Base-by-base conservation (phyloP, 1,140 invertebrate genomes). In the Brachionus calyciflorus region DNA sequence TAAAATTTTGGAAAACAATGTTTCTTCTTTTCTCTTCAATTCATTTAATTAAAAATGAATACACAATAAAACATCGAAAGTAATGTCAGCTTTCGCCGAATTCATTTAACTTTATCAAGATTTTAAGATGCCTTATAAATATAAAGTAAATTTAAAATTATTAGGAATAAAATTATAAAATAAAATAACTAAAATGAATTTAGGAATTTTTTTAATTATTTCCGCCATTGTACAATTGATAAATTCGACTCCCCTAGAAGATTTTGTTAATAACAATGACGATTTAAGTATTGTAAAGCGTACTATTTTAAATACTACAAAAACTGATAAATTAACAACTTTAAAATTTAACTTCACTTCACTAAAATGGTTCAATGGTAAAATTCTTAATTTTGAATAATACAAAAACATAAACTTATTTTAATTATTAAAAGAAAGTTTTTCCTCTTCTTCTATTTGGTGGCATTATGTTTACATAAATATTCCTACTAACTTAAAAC, bases 301-400 rank as follows among this genome's bases (percentile, higher is more conserved):
- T 9, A n/a, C 3, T 3, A 3, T 57, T 7, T 33, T 57, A 21
- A 10, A 28, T 3, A 33, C 24, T 3, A 33, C 12, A 28, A 57
- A 57, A 2, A 6, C 6, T 9, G 12, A 3, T 6, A 14, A 2
- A 14, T 57, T 9, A 2, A 33, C 24, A 5, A 28, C 12, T 19
- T 57, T 10, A 6, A 28, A 57, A 28, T 57, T 57, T 3, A 57
- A 57, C 14, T 12, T 57, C 3, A 57, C 53, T 3, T 10, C 53
- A 9, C n/a, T 57, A 10, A 57, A 33, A 57, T 57, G 53, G 53
- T 33, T 57, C 24, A 17, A 57, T 57, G 53, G 19, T n/a, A 57
- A 28, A 3, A 6, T 5, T n/a, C n/a, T n/a, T n/a, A n/a, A n/a
- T 46, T 19, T 4, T 4, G 6, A 19, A 26, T 5, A 19, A 51